Base-by-base conservation (phyloP, 1,140 invertebrate genomes). In the Drosophila sucinea region DNA sequence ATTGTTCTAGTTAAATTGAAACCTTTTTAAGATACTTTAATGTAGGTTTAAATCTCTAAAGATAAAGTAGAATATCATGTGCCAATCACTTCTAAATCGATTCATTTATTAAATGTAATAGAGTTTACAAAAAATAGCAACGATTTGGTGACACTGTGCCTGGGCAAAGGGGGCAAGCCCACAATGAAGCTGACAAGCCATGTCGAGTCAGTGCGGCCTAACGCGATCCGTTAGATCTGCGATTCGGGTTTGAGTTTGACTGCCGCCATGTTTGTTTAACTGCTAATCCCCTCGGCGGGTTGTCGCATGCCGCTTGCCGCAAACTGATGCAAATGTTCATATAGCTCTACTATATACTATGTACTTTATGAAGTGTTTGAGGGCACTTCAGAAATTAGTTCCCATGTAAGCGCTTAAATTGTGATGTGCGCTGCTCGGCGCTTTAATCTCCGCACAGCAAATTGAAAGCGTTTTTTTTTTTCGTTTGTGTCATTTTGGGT, bases 371-470 rank as follows among this genome's bases (percentile, higher is more conserved):
- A 81, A 89, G 84, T 89, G 84, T 89, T 89, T 67, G 72, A 89
- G 84, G 71, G 69, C 71, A 80, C 84, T 89, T 89, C 84, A 89
- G 61, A 89, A 87, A 89, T 89, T 89, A 89, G 84, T 89, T 89
- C 84, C 84, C 84, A 89, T 89, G 84, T 89, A 89, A 89, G 84
- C 84, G 84, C 85, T 89, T 89, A 78, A 89, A 83, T 77, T 80
- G 76, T 56, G 67, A 67, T 63, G 63, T 38, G 41, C 70, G 7
- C 4, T 35, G 41, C 58, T 57, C 54, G 40, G 35, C 33, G 35
- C 68, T 67, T 61, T 89, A 87, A 89, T 89, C 80, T 89, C 54
- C 58, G 60, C 17, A 73, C 63, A 65, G 67, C 65, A 66, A 87
- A 83, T 82, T 57, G 79, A 68, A 79, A 86, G 79, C 82, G 72